A percentile compares a stretch with the other conserved stretches of the same genome.
Conservation (phyloP, 2,888 invertebrate species). For the Andrena flavipes region DNA sequence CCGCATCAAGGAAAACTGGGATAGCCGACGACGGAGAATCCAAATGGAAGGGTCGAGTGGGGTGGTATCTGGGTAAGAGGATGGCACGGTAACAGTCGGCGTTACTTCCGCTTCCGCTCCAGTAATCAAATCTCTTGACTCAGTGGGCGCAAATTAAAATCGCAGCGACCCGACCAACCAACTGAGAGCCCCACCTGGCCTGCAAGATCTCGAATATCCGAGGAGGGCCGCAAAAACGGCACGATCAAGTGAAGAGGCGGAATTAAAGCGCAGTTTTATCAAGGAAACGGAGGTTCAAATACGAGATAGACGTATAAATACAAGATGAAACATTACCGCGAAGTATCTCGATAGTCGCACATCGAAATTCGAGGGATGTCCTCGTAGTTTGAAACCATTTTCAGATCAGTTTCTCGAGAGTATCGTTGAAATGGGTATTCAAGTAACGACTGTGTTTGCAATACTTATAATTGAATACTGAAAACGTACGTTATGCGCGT, state of each 20-base stretch:
- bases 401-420: no score
- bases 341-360: no score
- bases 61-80: slow-evolving; percentile 40
- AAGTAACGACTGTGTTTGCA: neutral
- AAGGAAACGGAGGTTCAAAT: neutral
- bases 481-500: no score
- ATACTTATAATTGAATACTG: slow-evolving; percentile 4
- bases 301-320: no score
- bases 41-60: slow-evolving; percentile 17
- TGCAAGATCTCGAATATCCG: neutral
- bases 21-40: slow-evolving; percentile 20
- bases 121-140: slow-evolving; percentile 81
- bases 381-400: no score
- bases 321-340: no score
- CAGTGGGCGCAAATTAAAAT: slow-evolving; percentile 77
- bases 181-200: slow-evolving; percentile 35
- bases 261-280: neutral
- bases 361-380: no score
- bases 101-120: slow-evolving; percentile 77
- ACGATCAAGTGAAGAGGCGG: neutral
- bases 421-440: no score
- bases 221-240: neutral
- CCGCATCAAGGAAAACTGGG: slow-evolving; percentile 28
- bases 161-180: slow-evolving; percentile 51
- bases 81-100: slow-evolving; percentile 74